phyloP scores from a whole-genome alignment of 2,797 vertebrate species.

The Phylloscopus collybita region DNA sequence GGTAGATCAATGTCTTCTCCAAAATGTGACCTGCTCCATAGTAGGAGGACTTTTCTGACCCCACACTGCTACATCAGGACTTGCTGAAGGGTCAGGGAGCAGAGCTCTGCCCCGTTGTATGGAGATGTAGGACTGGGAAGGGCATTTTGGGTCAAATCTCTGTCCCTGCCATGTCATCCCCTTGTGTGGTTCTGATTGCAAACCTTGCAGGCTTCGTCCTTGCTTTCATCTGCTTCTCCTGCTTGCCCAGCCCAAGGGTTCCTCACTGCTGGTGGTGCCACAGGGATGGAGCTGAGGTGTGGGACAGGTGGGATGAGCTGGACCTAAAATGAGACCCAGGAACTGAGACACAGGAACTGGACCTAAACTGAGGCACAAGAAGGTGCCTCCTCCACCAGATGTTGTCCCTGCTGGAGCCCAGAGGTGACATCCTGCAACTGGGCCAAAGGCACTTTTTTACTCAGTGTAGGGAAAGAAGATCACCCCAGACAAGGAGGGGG shows the following conservation, averaged over 20 bases:
- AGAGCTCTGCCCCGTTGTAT: not conserved
- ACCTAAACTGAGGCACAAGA: not conserved
- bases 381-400: not conserved
- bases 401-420: not conserved
- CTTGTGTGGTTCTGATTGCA: not conserved
- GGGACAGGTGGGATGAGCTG: not conserved
- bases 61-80: not conserved
- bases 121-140: not conserved
- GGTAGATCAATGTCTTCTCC: not conserved
- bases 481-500: too few relatives aligned
- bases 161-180: not conserved
- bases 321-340: not conserved
- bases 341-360: not conserved
- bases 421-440: not conserved
- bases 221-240: not conserved
- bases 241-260: not conserved
- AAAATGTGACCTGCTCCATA: not conserved
- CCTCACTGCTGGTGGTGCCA: not conserved
- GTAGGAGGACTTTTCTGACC: not conserved
- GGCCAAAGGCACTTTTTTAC: not conserved
- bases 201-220: not conserved
- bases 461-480: fast-evolving
- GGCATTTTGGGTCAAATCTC: not conserved
- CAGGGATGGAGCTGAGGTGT: not conserved
- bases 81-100: not conserved